These are phyloP conservation scores for Crocidura indochinensis DNA, from an alignment of 2,797 vertebrate species.

Conservation along the genomic window DNA sequence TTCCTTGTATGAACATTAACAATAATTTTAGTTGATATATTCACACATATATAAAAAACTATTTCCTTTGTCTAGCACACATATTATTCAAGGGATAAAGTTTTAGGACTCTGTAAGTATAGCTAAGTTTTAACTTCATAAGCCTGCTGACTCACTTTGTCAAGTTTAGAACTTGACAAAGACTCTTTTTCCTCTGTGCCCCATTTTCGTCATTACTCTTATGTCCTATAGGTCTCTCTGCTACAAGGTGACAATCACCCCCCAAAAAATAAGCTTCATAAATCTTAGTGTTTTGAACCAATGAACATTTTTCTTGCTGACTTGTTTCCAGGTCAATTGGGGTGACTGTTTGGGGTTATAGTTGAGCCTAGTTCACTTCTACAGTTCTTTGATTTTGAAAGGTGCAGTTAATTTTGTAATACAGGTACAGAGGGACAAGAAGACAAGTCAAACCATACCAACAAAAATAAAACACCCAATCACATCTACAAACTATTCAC, in stretches of 20 bases:
- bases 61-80: not conserved
- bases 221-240: conserved; percentile 25
- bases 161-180: not conserved
- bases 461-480: not conserved
- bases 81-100: not conserved
- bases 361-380: not conserved
- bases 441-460: not conserved
- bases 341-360: conserved; percentile 34
- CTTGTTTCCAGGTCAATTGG: not conserved
- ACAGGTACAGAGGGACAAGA: conserved; percentile 6
- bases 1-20: conserved; percentile 11
- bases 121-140: conserved; percentile 51
- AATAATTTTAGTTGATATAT: conserved; percentile 8
- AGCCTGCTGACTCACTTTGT: not conserved
- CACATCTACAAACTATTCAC: not conserved
- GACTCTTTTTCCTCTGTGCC: not conserved
- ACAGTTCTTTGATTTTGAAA: conserved; percentile 13
- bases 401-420: conserved; percentile 28
- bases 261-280: not conserved
- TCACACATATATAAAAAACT: not conserved
- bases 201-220: conserved; percentile 23
- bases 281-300: conserved; percentile 48
- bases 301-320: not conserved
- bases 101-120: conserved; percentile 3
- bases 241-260: not conserved